These are phyloP conservation scores for Elegia similella DNA, from an alignment of 2,888 invertebrate genomes.

Conservation along the genomic window DNA sequence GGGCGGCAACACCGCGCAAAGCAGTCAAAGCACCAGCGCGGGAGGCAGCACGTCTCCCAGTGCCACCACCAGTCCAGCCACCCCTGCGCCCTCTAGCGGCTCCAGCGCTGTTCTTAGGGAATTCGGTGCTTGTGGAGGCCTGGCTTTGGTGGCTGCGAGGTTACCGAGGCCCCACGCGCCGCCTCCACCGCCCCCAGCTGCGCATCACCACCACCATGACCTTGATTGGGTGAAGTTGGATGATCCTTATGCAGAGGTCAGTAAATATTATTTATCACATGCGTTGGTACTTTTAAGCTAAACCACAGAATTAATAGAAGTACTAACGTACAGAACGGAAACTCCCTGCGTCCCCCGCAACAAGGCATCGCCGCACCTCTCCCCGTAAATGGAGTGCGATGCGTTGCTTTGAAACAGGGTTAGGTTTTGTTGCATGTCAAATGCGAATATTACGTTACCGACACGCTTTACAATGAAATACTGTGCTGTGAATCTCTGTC, in stretches of 20 bases:
- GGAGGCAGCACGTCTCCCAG: conserved; percentile 31
- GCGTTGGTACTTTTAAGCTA: no score
- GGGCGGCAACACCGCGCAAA: conserved; percentile 9
- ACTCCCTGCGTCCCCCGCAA: no score
- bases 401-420: no score
- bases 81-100: conserved; percentile 23
- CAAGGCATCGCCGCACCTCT: no score
- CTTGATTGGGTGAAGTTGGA: conserved; percentile 86
- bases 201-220: conserved; percentile 79
- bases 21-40: conserved; percentile 8
- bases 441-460: no score
- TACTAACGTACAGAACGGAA: no score
- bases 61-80: conserved; percentile 21
- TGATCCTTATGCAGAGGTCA: conserved; percentile 77
- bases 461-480: no score
- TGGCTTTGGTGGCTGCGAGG: conserved; percentile 93
- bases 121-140: conserved; percentile 93
- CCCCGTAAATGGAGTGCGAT: no score
- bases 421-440: no score
- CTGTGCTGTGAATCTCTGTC: no score
- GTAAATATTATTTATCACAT: no score
- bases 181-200: conserved; percentile 76
- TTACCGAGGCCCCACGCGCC: conserved; percentile 94
- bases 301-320: no score
- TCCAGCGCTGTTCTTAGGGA: conserved; percentile 84